Base-by-base conservation (phyloP, 2,113 vertebrate genomes). In the Tursiops truncatus region DNA sequence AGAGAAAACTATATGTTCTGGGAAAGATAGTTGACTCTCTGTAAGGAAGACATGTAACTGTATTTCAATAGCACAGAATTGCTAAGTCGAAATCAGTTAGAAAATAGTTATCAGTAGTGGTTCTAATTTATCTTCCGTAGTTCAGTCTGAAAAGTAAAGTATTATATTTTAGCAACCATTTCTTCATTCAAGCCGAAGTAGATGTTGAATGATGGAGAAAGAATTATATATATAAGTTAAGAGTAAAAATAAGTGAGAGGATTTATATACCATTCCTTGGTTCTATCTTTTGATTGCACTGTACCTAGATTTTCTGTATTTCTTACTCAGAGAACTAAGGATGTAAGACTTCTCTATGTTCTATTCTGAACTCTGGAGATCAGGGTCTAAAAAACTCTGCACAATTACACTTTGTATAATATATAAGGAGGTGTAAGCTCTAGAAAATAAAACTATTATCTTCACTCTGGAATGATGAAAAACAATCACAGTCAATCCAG, bases 341-440 rank as follows among this genome's bases (percentile, higher is more conserved):
- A 81, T 94, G 4, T 74, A 91, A 84, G 23, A 94, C 56, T 91
- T 88, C 12, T 94, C 38, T 91, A 1, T 80, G 33, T 87, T 93
- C 81, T 91, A 1, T 82, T 68, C 50, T 94, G 63, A 84, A 88
- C n/a, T 31, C 87, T 96, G 70, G 91, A 96, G 91, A 83, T 44
- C 3, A 74, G 20, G 60, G 21, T 74, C 7, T 86, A 63, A 89
- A 89, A 73, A 71, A 12, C 14, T 80, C 11, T 73, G 6, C n/a
- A 79, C 10, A 80, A 36, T 95, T 89, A 70, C 5, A 62, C 80
- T 85, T 96, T 88, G 4, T 81, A 73, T 71, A 76, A 33, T 85
- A 38, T 92, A 11, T 91, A 53, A 83, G 26, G 20, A 23, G 28
- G 21, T 63, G 6, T 73, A 89, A 83, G 5, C n/a, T 58, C 17